Percentiles rank a stretch among this genome's conserved stretches.
Evolutionary conservation across 2,888 invertebrate species (phyloP).

Genomic region (Epirrhoe alternata): DNA sequence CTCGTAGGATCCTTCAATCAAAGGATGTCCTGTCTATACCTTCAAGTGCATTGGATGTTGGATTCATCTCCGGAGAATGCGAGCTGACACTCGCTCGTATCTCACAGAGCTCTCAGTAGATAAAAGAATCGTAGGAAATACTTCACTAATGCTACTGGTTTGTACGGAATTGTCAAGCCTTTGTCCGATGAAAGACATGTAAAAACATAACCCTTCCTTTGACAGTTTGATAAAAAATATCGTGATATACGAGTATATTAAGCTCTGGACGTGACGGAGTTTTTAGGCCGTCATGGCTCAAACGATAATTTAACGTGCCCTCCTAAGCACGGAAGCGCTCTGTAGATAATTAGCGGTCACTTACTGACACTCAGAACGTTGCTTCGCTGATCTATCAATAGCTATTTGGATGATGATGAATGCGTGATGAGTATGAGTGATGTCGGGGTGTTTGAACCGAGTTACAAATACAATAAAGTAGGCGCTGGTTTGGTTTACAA

Average conservation of each 20-base stretch:
- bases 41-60: slow-evolving; percentile 65
- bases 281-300: neutral
- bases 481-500: neutral
- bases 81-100: slow-evolving; percentile 44
- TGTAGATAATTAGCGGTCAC: too few species aligned
- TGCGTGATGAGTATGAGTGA: too few species aligned
- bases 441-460: neutral
- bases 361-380: too few species aligned
- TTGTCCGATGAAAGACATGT: too few species aligned
- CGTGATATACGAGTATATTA: too few species aligned
- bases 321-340: too few species aligned
- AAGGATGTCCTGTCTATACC: slow-evolving; percentile 40
- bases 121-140: slow-evolving; percentile 49
- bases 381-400: neutral
- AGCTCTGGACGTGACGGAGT: neutral
- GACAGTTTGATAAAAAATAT: too few species aligned
- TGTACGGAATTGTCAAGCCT: neutral
- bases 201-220: too few species aligned
- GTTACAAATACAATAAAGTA: neutral
- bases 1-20: too few species aligned
- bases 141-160: slow-evolving; percentile 46
- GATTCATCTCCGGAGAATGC: slow-evolving; percentile 77
- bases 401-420: neutral
- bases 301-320: too few species aligned
- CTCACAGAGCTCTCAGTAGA: slow-evolving; percentile 51